phyloP scores from a whole-genome alignment of 2,888 invertebrate species.

The Epinotia demarniana region DNA sequence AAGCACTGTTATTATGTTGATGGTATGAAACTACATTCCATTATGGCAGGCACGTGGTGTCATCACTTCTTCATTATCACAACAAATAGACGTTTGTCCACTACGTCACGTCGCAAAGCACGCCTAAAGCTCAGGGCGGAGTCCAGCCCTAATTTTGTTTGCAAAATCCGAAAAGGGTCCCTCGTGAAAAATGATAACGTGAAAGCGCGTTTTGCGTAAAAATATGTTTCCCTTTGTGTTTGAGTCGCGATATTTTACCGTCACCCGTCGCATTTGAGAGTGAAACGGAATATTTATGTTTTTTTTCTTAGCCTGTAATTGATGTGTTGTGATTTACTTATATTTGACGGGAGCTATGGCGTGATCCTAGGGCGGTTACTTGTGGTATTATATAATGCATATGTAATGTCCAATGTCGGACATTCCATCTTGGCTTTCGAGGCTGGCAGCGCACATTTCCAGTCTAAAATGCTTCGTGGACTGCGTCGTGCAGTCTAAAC shows the following conservation, averaged over 20 bases:
- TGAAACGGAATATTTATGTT: conserved; percentile 18
- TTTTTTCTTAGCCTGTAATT: conserved; percentile 35
- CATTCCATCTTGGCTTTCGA: neutral
- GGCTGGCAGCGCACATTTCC: neutral
- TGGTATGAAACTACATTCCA: neutral
- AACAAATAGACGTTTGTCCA: conserved; percentile 8
- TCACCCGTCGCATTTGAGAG: conserved; percentile 37
- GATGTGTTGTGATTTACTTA: conserved; percentile 38
- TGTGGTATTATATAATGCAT: neutral
- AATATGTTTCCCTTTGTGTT: conserved; percentile 46
- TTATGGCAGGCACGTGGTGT: neutral
- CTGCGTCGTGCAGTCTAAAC: too few relatives aligned
- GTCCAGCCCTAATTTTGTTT: conserved; percentile 26
- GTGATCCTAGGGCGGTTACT: neutral
- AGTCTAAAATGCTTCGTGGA: neutral
- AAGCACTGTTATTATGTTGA: too few relatives aligned
- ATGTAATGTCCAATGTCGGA: neutral
- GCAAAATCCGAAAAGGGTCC: conserved; percentile 40
- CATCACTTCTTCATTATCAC: neutral
- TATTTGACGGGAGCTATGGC: conserved; percentile 8
- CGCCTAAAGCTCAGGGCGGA: conserved; percentile 22
- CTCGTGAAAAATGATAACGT: conserved; percentile 47
- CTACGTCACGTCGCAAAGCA: conserved; percentile 16
- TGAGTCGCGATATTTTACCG: conserved; percentile 46
- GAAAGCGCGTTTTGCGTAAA: conserved; percentile 37